phyloP scores from a whole-genome alignment of 1,140 invertebrate species.

The Dendroctonus valens region DNA sequence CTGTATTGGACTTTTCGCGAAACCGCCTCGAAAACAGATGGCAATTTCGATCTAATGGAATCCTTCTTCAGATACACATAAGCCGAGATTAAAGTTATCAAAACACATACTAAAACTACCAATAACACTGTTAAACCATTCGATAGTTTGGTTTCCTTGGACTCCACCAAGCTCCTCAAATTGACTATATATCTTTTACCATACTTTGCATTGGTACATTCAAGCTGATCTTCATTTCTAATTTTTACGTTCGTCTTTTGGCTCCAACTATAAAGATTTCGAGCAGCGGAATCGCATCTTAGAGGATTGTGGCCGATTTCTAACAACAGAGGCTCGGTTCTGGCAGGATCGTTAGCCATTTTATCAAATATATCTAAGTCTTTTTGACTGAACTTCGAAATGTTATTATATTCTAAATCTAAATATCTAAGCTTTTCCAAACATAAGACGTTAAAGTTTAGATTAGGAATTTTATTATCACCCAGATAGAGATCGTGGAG shows the following conservation, averaged over 20 bases:
- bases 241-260: slow-evolving; percentile 62
- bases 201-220: slow-evolving; percentile 52
- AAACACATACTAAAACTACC: slow-evolving; percentile 57
- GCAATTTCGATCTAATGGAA: slow-evolving; percentile 58
- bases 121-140: slow-evolving; percentile 57
- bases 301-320: slow-evolving; percentile 71
- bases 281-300: slow-evolving; percentile 63
- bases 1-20: slow-evolving; percentile 73
- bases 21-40: slow-evolving; percentile 65
- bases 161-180: slow-evolving; percentile 49
- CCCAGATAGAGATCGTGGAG: slow-evolving; percentile 69
- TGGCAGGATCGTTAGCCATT: slow-evolving; percentile 51
- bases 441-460: slow-evolving; percentile 70
- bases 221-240: slow-evolving; percentile 57
- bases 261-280: slow-evolving; percentile 65
- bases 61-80: slow-evolving; percentile 62
- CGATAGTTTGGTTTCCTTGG: slow-evolving; percentile 46
- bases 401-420: slow-evolving; percentile 70
- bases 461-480: slow-evolving; percentile 60
- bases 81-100: slow-evolving; percentile 56
- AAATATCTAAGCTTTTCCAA: slow-evolving; percentile 65
- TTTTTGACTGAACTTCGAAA: slow-evolving; percentile 57
- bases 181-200: slow-evolving; percentile 48
- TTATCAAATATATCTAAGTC: slow-evolving; percentile 63
- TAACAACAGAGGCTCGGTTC: slow-evolving; percentile 60